Evolutionary conservation across 2,797 vertebrate genomes (phyloP), one percentile per base, ranked within the genome.

Genomic region (Pseudomugil gertrudae): DNA sequence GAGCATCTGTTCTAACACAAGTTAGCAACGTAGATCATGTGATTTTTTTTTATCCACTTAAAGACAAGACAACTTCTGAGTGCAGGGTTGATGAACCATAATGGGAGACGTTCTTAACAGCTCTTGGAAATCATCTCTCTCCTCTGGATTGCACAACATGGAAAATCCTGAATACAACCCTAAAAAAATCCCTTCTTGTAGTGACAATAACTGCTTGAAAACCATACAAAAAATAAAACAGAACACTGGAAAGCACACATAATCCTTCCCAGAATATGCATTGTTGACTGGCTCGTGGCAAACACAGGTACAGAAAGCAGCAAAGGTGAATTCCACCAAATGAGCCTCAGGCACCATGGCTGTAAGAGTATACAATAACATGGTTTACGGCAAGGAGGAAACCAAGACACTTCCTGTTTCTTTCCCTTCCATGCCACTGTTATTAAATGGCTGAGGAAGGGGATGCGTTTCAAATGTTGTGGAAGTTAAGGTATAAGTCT

Each of bases 391-490:
- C 64, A 47, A 86, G 67, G 62, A 84, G 82, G 78, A 89, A 87
- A 85, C 72, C 45, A 50, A 86, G 55, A 57, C 57, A 88, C 84
- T 91, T 91, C 90, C 87, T 89, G 83, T 91, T 92, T 84, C 79
- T 76, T 76, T 86, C 73, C 81, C 81, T 85, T 86, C 82, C 82
- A 69, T 75, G 68, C 82, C 51, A 65, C 67, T 80, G 71, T 78
- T 78, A 87, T 83, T 68, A 80, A 63, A 76, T 51, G 69, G 74
- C 59, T 67, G 60, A 81, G 54, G 78, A 23, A 30, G 65, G 50
- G 61, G 65, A 72, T 75, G 56, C 63, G 51, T 58, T 74, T 54
- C 45, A 64, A 19, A 53, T 55, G 29, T 32, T 64, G 40, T 19
- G 17, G 38, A 36, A 50, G 26, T 23, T 13, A 0, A 1, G 26